Conservation (phyloP, 2,113 vertebrate species). For the Aspidoscelis tigris region DNA sequence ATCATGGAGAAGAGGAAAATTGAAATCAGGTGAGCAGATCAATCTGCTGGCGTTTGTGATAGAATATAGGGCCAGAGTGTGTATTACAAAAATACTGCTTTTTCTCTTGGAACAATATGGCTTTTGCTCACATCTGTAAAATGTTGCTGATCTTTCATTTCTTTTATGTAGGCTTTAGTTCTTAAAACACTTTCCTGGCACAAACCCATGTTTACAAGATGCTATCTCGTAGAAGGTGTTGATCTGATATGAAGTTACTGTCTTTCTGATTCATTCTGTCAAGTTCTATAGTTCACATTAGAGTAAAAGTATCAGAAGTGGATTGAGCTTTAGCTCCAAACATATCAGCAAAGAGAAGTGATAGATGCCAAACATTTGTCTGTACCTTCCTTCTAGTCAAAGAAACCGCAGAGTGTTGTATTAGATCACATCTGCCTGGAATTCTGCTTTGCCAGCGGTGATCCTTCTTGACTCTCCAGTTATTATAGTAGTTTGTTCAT, state of each 20-base stretch:
- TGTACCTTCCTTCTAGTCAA: conserved; percentile 12
- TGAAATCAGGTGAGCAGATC: conserved; percentile 2
- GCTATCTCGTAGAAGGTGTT: conserved; percentile 30
- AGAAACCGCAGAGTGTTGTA: not conserved
- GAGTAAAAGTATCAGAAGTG: not conserved
- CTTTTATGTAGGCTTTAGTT: not conserved
- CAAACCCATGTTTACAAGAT: conserved; percentile 25
- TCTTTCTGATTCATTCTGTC: not conserved
- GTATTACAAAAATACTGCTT: not conserved
- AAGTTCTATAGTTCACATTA: conserved; percentile 16
- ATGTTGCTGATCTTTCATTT: conserved; percentile 17
- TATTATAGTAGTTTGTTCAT: not conserved
- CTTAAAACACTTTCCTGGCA: conserved; percentile 1
- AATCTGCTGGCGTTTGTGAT: not conserved
- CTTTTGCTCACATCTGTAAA: not conserved
- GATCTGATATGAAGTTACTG: not conserved
- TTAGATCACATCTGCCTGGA: not conserved
- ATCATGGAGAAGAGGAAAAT: not conserved
- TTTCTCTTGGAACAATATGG: not conserved
- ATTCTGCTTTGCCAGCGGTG: conserved; percentile 33
- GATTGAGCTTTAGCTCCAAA: conserved; percentile 1
- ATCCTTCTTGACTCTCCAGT: conserved; percentile 16
- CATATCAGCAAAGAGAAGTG: conserved; percentile 7
- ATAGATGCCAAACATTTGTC: not conserved
- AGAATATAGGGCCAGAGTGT: not conserved